A percentile compares a stretch with the other conserved stretches of the same genome.
Evolutionary conservation across 1,140 invertebrate genomes (phyloP).

Genomic region (Papilio glaucus): DNA sequence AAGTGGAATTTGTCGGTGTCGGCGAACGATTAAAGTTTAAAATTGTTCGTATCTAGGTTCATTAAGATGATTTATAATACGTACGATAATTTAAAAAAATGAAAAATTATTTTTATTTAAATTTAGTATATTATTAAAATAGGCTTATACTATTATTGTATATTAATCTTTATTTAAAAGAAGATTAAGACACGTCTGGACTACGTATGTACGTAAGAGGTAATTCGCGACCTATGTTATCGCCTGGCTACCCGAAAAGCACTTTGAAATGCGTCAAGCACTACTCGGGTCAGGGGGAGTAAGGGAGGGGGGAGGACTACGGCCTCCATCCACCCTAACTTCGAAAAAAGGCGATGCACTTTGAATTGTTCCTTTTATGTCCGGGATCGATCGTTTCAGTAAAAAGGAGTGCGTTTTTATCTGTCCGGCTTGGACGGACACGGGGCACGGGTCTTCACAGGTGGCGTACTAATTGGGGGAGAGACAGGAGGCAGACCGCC

Average conservation of each 20-base stretch:
- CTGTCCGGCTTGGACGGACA: constrained; percentile 63
- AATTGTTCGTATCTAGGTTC: background rate
- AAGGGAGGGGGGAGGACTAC: constrained; percentile 48
- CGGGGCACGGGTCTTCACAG: constrained; percentile 62
- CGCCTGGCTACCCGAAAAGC: constrained; percentile 67
- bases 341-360: constrained; percentile 82
- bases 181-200: background rate
- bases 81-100: constrained; percentile 2
- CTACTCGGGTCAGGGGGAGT: constrained; percentile 50
- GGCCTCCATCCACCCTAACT: constrained; percentile 57
- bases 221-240: constrained; percentile 74
- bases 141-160: background rate
- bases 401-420: constrained; percentile 78
- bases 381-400: constrained; percentile 79
- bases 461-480: constrained; percentile 69
- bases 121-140: background rate
- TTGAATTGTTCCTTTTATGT: constrained; percentile 82
- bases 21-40: constrained; percentile 13
- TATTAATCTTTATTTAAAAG: background rate
- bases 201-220: constrained; percentile 50
- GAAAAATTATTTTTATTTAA: background rate
- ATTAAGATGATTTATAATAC: constrained; percentile 8
- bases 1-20: constrained; percentile 6
- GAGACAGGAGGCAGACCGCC: background rate
- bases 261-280: constrained; percentile 73